phyloP scores from a whole-genome alignment of 1,140 invertebrate species.

The Dendroctonus valens region DNA sequence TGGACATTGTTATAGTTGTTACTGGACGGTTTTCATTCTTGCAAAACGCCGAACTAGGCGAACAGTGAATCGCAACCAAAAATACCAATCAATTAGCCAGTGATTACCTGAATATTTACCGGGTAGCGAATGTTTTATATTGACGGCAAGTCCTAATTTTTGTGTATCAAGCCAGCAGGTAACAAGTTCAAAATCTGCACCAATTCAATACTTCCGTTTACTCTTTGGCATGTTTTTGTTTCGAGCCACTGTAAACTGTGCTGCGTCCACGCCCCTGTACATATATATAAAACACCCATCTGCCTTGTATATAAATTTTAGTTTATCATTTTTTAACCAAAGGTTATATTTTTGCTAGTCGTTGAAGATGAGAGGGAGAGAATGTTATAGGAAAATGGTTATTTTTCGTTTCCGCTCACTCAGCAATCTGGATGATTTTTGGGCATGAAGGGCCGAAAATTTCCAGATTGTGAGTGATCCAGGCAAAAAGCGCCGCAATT shows the following conservation, averaged over 20 bases:
- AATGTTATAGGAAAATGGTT: no score
- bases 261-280: slow-evolving; percentile 37
- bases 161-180: slow-evolving; percentile 44
- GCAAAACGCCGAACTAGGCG: slow-evolving; percentile 44
- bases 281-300: slow-evolving; percentile 8
- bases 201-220: slow-evolving; percentile 28
- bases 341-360: slow-evolving; percentile 48
- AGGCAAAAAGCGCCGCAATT: neutral
- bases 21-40: slow-evolving; percentile 42
- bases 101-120: slow-evolving; percentile 47
- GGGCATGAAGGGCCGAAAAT: no score
- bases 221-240: slow-evolving; percentile 41
- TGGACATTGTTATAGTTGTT: slow-evolving; percentile 45
- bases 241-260: slow-evolving; percentile 48
- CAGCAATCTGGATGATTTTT: no score
- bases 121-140: slow-evolving; percentile 41
- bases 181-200: slow-evolving; percentile 51
- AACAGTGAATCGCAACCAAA: slow-evolving; percentile 44
- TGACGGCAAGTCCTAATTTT: slow-evolving; percentile 45
- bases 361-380: slow-evolving; percentile 2
- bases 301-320: slow-evolving; percentile 45
- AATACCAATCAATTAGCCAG: slow-evolving; percentile 44
- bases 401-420: no score
- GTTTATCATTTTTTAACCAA: slow-evolving; percentile 42
- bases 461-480: no score